A percentile compares a stretch with the other conserved stretches of the same genome.
These are phyloP conservation scores for Blastobasis adustella DNA, from an alignment of 2,888 invertebrate genomes.

Conservation along the genomic window DNA sequence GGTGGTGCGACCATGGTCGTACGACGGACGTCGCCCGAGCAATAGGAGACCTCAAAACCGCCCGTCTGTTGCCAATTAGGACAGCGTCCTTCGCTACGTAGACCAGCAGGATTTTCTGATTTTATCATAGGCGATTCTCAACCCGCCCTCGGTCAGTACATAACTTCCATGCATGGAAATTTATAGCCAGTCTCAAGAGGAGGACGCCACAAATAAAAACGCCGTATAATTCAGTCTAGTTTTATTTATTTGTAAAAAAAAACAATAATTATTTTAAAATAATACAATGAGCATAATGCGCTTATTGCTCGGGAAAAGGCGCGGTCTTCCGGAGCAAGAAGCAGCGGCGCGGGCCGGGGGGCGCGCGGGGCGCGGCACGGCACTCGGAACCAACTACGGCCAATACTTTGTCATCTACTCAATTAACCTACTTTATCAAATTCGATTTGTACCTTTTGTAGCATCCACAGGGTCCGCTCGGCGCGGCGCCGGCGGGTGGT, in stretches of 20 bases:
- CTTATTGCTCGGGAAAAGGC: slow-evolving; percentile 73
- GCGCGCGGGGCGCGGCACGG: slow-evolving; percentile 7
- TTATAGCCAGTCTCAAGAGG: not conserved
- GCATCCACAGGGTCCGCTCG: slow-evolving; percentile 11
- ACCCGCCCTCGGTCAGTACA: no score
- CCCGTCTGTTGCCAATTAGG: no score
- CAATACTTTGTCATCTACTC: slow-evolving; percentile 44
- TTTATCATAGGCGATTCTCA: no score
- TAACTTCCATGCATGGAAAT: no score
- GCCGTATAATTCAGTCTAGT: slow-evolving; percentile 55
- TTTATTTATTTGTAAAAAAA: slow-evolving; percentile 68
- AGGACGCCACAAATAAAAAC: slow-evolving; percentile 22
- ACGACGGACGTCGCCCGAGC: no score
- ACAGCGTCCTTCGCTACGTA: no score
- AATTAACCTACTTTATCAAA: slow-evolving; percentile 43
- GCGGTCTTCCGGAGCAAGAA: slow-evolving; percentile 72
- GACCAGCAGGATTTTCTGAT: no score
- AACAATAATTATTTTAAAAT: slow-evolving; percentile 58
- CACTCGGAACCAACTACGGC: slow-evolving; percentile 23
- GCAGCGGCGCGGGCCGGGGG: slow-evolving; percentile 29
- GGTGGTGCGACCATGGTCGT: no score
- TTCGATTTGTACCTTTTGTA: slow-evolving; percentile 62
- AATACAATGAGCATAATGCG: slow-evolving; percentile 61
- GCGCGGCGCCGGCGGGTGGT: not conserved
- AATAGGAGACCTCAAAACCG: no score